Base-by-base conservation (phyloP, 1,140 invertebrate species). In the Brachionus rotundiformis region DNA sequence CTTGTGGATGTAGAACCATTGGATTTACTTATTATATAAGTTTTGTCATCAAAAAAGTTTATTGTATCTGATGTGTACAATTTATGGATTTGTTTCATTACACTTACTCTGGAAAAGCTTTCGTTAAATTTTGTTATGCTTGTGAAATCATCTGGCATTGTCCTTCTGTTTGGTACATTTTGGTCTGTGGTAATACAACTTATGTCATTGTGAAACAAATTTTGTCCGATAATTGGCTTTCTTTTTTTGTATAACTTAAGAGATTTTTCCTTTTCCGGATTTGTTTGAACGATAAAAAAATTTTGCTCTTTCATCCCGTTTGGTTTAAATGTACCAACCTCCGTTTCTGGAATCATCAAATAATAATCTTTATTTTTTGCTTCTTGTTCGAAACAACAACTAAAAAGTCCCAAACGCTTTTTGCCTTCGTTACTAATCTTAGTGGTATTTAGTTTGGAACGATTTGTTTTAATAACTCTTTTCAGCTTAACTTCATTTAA, bases 1-100 rank as follows among this genome's bases (percentile, higher is more conserved):
- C 33, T 68, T 36, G 63, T 68, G 16, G 63, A 68, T 36, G 16
- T 68, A 16, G 63, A 68, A 16, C 63, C 63, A 33, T 19, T 41
- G 7, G 63, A 68, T 68, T 68, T 68, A 19, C 33, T 68, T 11
- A 68, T 36, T 5, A 68, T 19, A 68, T 68, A 68, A 5, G 63
- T 68, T 68, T 68, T 68, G 29, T 68, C 63, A 39, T 68, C 63
- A 33, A 68, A 68, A 68, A 33, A 68, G 16, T 68, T 68, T 3
- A 68, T 68, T 68, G 63, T 68, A 16, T 68, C 63, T n/a, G 63
- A 68, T 16, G 63, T 33, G 31, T 68, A 33, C 4, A 68, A 16
- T 36, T 68, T 68, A 16, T 68, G 16, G 6, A 68, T 36, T 13
- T 68, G 68, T 16, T 73, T 73, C 23, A 73, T 73, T 8, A 73